A percentile compares a stretch with the other conserved stretches of the same genome.
These are phyloP conservation scores for Pygoscelis antarcticus DNA, from an alignment of 2,113 vertebrate species.

Conservation along the genomic window DNA sequence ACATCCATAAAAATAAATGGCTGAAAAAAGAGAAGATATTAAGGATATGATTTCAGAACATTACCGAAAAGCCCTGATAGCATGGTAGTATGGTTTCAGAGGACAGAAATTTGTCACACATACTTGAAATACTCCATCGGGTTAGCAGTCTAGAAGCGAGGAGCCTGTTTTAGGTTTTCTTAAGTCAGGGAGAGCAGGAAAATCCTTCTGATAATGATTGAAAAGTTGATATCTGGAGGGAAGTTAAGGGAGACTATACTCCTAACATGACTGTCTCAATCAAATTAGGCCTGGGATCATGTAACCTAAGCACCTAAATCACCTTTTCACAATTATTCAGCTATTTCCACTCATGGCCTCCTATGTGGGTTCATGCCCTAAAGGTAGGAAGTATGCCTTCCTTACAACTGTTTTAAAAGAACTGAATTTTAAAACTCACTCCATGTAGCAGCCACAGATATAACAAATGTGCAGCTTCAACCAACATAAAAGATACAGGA, in stretches of 20 bases:
- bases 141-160: not conserved
- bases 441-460: not conserved
- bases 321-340: not conserved
- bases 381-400: not conserved
- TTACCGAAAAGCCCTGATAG: not conserved
- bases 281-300: not conserved
- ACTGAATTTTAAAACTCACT: not conserved
- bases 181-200: not conserved
- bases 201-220: not conserved
- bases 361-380: not conserved
- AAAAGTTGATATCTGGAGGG: not conserved
- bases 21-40: not conserved
- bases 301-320: not conserved
- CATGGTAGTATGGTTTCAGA: not conserved
- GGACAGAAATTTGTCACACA: not conserved
- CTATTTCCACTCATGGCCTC: not conserved
- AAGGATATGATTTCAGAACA: not conserved
- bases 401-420: not conserved
- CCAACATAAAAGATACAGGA: not conserved
- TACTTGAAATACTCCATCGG: not conserved
- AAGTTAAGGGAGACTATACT: not conserved
- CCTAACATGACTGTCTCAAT: not conserved
- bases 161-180: not conserved
- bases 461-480: not conserved
- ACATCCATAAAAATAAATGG: not conserved